A percentile compares a stretch with the other conserved stretches of the same genome.
These are phyloP conservation scores for Romanomermis culicivorax DNA, from an alignment of 2,888 invertebrate genomes.

Conservation along the genomic window DNA sequence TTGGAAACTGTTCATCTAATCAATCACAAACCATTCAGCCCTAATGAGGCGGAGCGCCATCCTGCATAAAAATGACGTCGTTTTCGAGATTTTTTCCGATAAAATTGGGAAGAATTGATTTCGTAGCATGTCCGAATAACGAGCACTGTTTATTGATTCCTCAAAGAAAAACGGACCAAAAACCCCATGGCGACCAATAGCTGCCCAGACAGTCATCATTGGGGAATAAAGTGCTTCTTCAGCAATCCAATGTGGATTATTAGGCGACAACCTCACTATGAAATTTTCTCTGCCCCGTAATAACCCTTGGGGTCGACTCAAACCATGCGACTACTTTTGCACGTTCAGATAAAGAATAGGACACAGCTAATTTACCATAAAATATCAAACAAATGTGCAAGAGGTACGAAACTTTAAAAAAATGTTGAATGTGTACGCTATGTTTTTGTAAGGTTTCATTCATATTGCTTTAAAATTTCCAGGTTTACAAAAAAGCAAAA, in stretches of 20 bases:
- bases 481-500: no score
- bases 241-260: not conserved
- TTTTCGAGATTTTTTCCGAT: not conserved
- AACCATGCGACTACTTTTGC: no score
- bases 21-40: not conserved
- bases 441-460: no score
- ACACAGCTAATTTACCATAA: no score
- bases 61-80: not conserved
- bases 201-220: slow-evolving; percentile 1
- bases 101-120: slow-evolving; percentile 9
- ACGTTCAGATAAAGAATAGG: no score
- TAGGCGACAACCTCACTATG: no score
- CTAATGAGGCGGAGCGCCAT: slow-evolving; percentile 1
- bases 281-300: no score
- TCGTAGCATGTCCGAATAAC: slow-evolving; percentile 12
- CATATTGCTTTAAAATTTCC: no score
- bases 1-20: slow-evolving; percentile 1
- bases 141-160: slow-evolving; percentile 3
- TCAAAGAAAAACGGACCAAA: slow-evolving; percentile 5
- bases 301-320: no score
- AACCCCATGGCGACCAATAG: not conserved
- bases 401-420: no score
- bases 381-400: no score
- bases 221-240: not conserved
- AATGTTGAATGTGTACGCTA: no score